Percentiles rank a stretch among this genome's conserved stretches.
phyloP scores from a whole-genome alignment of 2,888 invertebrate genomes.

The Apamea epomidion region DNA sequence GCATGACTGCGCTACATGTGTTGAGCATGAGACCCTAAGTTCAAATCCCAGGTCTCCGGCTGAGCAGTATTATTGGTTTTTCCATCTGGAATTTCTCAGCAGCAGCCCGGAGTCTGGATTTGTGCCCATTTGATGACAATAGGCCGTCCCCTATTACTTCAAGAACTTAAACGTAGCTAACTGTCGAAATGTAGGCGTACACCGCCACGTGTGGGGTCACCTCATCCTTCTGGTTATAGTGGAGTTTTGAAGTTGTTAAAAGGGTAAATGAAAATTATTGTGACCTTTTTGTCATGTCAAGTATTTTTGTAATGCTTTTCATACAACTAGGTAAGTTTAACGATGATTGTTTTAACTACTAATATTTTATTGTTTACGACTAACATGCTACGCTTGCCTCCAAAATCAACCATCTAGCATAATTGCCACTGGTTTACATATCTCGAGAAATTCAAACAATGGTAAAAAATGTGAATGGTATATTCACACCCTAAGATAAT shows the following conservation, averaged over 20 bases:
- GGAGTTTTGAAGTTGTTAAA: too few relatives aligned
- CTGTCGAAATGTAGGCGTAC: too few relatives aligned
- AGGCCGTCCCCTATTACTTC: background rate
- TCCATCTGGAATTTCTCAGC: too few relatives aligned
- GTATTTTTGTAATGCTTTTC: background rate
- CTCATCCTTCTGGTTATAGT: too few relatives aligned
- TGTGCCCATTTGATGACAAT: background rate
- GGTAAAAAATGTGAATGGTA: too few relatives aligned
- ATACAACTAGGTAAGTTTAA: background rate
- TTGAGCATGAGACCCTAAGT: too few relatives aligned
- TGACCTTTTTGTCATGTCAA: background rate
- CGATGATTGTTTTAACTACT: background rate
- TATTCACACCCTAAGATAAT: background rate
- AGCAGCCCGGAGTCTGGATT: background rate
- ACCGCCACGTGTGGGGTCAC: too few relatives aligned
- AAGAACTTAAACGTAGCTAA: too few relatives aligned
- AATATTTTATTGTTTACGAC: background rate
- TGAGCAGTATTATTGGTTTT: too few relatives aligned
- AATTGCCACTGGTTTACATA: background rate
- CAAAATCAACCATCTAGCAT: background rate
- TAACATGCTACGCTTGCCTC: background rate
- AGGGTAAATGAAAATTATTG: too few relatives aligned
- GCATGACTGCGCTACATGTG: too few relatives aligned
- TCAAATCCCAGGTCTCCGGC: too few relatives aligned
- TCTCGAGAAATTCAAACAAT: background rate